Base-by-base conservation (phyloP, 2,113 vertebrate species). In the Heloderma charlesbogerti region DNA sequence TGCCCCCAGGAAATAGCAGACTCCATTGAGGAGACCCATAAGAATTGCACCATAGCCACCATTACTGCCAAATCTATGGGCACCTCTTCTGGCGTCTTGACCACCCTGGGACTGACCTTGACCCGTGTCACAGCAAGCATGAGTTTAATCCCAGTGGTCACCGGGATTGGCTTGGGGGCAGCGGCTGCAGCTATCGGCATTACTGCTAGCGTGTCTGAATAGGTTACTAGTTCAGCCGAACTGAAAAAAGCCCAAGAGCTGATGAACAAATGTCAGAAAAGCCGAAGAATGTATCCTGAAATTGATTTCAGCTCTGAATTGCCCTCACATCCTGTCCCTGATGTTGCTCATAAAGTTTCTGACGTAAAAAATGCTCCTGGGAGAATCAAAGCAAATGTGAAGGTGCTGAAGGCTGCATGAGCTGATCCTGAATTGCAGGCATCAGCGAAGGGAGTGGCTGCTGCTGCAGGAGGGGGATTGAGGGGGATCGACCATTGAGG, bases 101-200 rank as follows among this genome's bases (percentile, higher is more conserved):
- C 48, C 72, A 25, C 93, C 45, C 7, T 94, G 83, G 13, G 88
- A n/a, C 80, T 93, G 27, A 75, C 0, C 0, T 40, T 95, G 0
- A 45, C 75, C 18, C 92, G 89, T 1, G 34, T 0, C 0, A 90
- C 81, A 25, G 84, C 51, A 7, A 93, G 92, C 45, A 85, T 71
- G n/a, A 97, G 94, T 82, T 89, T 96, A 63, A 1, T 91, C 12
- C 79, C 95, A 51, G 81, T 84, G 0, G 77, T 85, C 1, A 16
- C 54, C 0, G 0, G 31, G 66, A 9, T 85, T 45, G 43, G 57
- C 0, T 0, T 86, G 34, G 91, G 88, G 45, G 15, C 78, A 16
- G 89, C 18, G 6, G 79, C 91, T 0, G 54, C 37, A 1, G 6
- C 57, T 27, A 16, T 90, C 87, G 27, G 54, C 9, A 2, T 85